phyloP scores from a whole-genome alignment of 2,113 vertebrate genomes.

The Heliornis fulica region DNA sequence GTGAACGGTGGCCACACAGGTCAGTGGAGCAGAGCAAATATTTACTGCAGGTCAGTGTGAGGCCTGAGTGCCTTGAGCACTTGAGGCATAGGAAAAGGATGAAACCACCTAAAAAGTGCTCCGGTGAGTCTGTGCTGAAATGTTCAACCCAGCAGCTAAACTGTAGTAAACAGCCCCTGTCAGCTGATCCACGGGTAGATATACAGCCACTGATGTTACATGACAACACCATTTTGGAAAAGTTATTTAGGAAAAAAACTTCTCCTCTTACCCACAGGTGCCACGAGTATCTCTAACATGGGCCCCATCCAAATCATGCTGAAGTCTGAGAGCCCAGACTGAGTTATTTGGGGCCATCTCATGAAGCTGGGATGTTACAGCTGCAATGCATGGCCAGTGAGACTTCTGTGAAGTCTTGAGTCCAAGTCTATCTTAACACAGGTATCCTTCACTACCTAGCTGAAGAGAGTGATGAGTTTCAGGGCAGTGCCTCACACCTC shows the following conservation, averaged over 20 bases:
- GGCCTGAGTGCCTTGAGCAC: not conserved
- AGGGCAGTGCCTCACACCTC: not conserved
- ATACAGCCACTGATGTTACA: not conserved
- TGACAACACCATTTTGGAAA: not conserved
- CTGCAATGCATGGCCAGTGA: too few relatives aligned
- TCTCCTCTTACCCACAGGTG: conserved; percentile 33
- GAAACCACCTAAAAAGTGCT: not conserved
- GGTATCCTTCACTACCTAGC: not conserved
- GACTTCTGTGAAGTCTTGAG: not conserved
- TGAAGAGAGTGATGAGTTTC: not conserved
- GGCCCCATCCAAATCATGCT: not conserved
- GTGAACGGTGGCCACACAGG: not conserved
- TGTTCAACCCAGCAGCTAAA: not conserved
- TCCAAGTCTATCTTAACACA: not conserved
- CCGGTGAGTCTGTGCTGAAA: not conserved
- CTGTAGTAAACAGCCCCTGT: not conserved
- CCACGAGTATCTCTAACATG: not conserved
- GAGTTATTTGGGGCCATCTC: not conserved
- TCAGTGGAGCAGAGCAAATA: conserved; percentile 24
- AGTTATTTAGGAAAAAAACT: conserved; percentile 9
- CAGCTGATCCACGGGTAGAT: not conserved
- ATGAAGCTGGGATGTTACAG: too few relatives aligned
- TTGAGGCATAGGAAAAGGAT: not conserved
- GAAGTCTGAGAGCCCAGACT: not conserved
- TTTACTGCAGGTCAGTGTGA: not conserved